A percentile compares a stretch with the other conserved stretches of the same genome.
phyloP scores from a whole-genome alignment of 23 tunicate genomes.

The Corella eumyota region DNA sequence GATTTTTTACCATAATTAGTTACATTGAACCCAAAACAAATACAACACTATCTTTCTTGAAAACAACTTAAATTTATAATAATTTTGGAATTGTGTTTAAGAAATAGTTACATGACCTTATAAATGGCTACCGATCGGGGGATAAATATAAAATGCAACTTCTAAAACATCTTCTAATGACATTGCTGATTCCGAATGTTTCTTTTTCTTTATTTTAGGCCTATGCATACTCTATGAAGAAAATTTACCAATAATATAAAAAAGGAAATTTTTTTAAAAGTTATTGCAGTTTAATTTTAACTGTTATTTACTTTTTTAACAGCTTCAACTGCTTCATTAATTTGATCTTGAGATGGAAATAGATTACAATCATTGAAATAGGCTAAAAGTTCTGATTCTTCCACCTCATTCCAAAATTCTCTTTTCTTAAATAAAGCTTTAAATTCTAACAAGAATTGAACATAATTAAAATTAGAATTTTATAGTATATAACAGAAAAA shows the following conservation, averaged over 20 bases:
- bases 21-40: no score
- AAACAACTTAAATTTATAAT: no score
- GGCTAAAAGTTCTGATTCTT: conserved; percentile 20
- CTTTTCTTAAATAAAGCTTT: conserved; percentile 37
- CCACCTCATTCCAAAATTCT: conserved; percentile 57
- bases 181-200: conserved; percentile 34
- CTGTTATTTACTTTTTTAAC: conserved; percentile 16
- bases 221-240: background rate
- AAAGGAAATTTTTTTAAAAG: no score
- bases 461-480: background rate
- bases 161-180: conserved; percentile 33
- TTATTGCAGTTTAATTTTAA: background rate
- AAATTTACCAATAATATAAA: background rate
- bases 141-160: conserved; percentile 44
- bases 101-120: conserved; percentile 5
- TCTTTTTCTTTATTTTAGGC: conserved; percentile 15
- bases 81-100: no score
- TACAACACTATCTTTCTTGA: no score
- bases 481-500: background rate
- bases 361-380: conserved; percentile 45
- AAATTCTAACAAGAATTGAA: conserved; percentile 10
- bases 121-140: conserved; percentile 33
- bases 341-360: conserved; percentile 41
- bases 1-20: no score
- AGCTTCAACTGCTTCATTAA: conserved; percentile 26